A percentile compares a stretch with the other conserved stretches of the same genome.
Evolutionary conservation across 2,113 vertebrate genomes (phyloP).

Genomic region (Hucho hucho): DNA sequence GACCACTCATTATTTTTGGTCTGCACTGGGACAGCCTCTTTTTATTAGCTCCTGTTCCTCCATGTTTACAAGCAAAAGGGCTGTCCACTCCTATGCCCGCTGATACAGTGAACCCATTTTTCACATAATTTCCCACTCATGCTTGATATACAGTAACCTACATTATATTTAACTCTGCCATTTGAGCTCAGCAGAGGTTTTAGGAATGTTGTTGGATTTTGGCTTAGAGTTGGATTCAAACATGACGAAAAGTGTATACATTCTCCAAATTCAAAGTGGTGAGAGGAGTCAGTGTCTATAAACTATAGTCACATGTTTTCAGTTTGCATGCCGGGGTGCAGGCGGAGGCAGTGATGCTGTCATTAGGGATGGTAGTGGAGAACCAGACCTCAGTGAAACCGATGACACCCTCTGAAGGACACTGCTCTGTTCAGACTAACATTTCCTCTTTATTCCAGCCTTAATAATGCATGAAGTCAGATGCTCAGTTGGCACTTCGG

Average conservation of each 20-base stretch:
- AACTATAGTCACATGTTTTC: too few species aligned
- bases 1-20: not conserved
- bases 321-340: slow-evolving; percentile 29
- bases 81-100: not conserved
- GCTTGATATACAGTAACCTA: too few species aligned
- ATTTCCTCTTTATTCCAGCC: slow-evolving; percentile 52
- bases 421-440: slow-evolving; percentile 32
- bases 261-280: too few species aligned
- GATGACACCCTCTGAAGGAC: slow-evolving; percentile 29
- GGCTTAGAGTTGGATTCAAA: too few species aligned
- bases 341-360: slow-evolving; percentile 10
- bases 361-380: slow-evolving; percentile 47
- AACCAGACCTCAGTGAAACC: slow-evolving; percentile 34
- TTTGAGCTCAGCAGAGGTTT: too few species aligned
- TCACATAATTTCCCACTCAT: too few species aligned
- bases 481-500: slow-evolving; percentile 32
- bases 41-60: slow-evolving; percentile 30
- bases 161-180: too few species aligned
- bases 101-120: too few species aligned
- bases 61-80: slow-evolving; percentile 36
- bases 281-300: too few species aligned
- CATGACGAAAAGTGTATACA: too few species aligned
- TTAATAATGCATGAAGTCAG: slow-evolving; percentile 61
- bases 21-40: not conserved
- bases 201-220: too few species aligned